Evolutionary conservation across 53 echinoderm and acorn worm genomes (phyloP).

Genomic region (Echinarachnius parma): DNA sequence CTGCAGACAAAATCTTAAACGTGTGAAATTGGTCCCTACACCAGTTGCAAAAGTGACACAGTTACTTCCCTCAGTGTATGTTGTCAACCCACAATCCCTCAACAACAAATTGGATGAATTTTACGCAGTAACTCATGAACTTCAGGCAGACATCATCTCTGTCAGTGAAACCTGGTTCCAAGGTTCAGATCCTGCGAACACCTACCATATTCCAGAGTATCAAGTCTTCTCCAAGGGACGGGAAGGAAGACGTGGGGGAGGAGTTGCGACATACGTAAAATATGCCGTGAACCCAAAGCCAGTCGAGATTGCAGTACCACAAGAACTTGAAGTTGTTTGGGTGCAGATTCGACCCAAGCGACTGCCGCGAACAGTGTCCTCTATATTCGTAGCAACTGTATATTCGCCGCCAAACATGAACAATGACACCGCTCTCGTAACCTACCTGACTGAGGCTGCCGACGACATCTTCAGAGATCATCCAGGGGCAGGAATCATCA

Average conservation of each 20-base stretch:
- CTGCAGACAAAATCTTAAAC: too few species aligned
- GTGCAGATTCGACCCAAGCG: constrained; percentile 4
- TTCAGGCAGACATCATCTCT: constrained; percentile 4
- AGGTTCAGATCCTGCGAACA: neutral
- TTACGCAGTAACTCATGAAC: neutral
- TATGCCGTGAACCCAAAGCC: neutral
- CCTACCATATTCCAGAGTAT: constrained; percentile 11
- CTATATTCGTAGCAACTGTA: constrained; percentile 5
- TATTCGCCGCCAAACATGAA: constrained; percentile 12
- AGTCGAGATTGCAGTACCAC: neutral
- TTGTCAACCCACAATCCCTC: too few species aligned
- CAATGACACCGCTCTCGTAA: neutral
- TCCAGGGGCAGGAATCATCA: constrained; percentile 18
- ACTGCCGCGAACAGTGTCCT: constrained; percentile 9
- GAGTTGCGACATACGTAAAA: constrained; percentile 4
- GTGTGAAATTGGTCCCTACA: too few species aligned
- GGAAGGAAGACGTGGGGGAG: constrained; percentile 5
- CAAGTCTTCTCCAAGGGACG: constrained; percentile 4
- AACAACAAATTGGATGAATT: constrained; percentile 19
- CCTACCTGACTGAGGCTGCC: neutral
- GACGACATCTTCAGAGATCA: constrained; percentile 18
- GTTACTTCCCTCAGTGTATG: too few species aligned
- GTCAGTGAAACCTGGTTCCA: constrained; percentile 26
- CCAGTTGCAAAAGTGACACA: too few species aligned
- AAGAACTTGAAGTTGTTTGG: constrained; percentile 18